phyloP scores from a whole-genome alignment of 2,888 invertebrate species.

The Eupithecia dodoneata region DNA sequence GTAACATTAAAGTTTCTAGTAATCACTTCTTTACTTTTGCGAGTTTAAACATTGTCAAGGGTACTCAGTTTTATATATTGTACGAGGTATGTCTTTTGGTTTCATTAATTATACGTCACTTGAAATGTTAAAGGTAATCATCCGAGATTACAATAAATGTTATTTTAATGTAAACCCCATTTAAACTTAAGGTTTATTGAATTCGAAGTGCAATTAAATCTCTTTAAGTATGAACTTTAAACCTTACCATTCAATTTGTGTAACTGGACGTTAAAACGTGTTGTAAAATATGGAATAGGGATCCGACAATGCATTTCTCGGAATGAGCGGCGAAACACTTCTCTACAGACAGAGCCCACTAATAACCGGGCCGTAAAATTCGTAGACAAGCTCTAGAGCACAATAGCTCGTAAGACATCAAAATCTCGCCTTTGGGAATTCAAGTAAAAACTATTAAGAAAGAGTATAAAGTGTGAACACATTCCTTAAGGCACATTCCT shows the following conservation, averaged over 20 bases:
- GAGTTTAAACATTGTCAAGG: neutral
- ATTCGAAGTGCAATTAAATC: neutral
- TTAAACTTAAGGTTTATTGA: neutral
- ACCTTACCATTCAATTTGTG: neutral
- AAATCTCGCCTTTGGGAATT: slow-evolving; percentile 11
- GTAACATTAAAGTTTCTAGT: slow-evolving; percentile 13
- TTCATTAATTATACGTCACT: neutral
- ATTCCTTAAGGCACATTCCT: neutral
- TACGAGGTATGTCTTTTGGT: neutral
- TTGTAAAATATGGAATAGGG: slow-evolving; percentile 16
- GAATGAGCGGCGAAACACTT: slow-evolving; percentile 16
- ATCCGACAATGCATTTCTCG: slow-evolving; percentile 10
- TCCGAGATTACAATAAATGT: neutral
- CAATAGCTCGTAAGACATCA: slow-evolving; percentile 23
- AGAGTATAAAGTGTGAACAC: neutral
- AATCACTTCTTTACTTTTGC: neutral
- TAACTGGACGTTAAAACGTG: slow-evolving; percentile 10
- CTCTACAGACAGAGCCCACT: slow-evolving; percentile 7
- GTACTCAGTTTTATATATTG: neutral
- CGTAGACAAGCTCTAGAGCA: slow-evolving; percentile 21
- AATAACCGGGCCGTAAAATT: slow-evolving; percentile 19
- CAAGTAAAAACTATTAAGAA: neutral
- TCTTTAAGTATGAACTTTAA: neutral
- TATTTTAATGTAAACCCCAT: neutral
- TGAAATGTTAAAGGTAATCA: neutral